These are phyloP conservation scores for Gallinago undulata DNA, from an alignment of 2,113 vertebrate species.

Conservation along the genomic window DNA sequence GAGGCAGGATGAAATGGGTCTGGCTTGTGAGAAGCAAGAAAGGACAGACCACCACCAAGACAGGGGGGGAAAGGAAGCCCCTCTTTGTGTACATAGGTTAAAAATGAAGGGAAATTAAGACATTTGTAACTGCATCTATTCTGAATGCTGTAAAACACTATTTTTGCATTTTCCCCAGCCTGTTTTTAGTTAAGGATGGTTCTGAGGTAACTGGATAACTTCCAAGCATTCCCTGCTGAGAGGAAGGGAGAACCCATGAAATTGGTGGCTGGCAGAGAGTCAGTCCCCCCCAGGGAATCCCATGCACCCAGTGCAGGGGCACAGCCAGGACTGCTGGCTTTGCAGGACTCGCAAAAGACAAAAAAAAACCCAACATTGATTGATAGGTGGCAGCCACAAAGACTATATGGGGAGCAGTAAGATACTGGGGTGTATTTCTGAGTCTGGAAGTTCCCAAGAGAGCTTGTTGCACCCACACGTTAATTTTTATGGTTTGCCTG, in stretches of 20 bases:
- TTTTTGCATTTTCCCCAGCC: neutral
- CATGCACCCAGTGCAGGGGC: neutral
- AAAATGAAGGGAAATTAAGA: neutral
- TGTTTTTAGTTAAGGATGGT: neutral
- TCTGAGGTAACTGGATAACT: neutral
- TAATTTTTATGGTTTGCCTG: neutral
- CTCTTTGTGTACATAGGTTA: neutral
- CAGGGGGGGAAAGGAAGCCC: rapidly evolving
- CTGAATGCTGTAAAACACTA: neutral
- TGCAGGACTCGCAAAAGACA: neutral
- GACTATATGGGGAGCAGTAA: neutral
- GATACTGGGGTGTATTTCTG: neutral
- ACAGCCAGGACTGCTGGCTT: neutral
- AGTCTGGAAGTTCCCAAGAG: neutral
- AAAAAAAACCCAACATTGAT: neutral
- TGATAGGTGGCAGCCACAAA: neutral
- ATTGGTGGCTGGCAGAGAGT: neutral
- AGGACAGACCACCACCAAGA: neutral
- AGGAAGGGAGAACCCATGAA: neutral
- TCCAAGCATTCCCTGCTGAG: neutral
- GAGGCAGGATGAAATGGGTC: neutral
- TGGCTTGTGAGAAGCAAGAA: neutral
- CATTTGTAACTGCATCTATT: neutral
- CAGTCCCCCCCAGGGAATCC: neutral
- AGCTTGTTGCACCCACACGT: neutral